A percentile compares a stretch with the other conserved stretches of the same genome.
Conservation (phyloP, 2,888 invertebrate species). For the Corbicula japonica region DNA sequence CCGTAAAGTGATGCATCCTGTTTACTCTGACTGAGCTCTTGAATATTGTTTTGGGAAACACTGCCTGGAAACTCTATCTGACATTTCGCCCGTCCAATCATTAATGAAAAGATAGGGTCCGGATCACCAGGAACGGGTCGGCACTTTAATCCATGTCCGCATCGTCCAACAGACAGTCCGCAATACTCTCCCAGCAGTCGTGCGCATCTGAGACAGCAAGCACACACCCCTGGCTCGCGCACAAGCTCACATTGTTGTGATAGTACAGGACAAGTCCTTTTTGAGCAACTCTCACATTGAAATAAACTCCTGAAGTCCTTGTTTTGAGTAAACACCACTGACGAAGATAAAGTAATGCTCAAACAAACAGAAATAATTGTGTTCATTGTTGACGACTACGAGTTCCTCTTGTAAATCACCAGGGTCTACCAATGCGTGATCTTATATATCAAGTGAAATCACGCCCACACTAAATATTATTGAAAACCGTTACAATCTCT, state of each 20-base stretch:
- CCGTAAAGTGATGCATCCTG: too few relatives aligned
- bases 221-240: constrained; percentile 53
- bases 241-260: constrained; percentile 50
- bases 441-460: not conserved
- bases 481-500: too few relatives aligned
- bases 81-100: constrained; percentile 49
- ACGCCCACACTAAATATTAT: constrained; percentile 13
- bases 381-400: not conserved
- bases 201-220: constrained; percentile 57
- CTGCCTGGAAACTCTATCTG: too few relatives aligned
- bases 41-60: too few relatives aligned
- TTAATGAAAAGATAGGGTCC: constrained; percentile 42
- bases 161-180: constrained; percentile 53
- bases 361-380: constrained; percentile 6
- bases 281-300: constrained; percentile 43
- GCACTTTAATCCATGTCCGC: constrained; percentile 48
- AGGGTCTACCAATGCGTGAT: too few relatives aligned
- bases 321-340: not conserved
- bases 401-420: not conserved
- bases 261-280: constrained; percentile 42
- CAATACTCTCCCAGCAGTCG: constrained; percentile 50
- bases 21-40: too few relatives aligned
- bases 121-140: constrained; percentile 42
- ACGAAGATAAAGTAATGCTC: constrained; percentile 1
- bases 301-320: constrained; percentile 21